Evolutionary conservation across 2,888 invertebrate genomes (phyloP).

Genomic region (Halictus quadricinctus): DNA sequence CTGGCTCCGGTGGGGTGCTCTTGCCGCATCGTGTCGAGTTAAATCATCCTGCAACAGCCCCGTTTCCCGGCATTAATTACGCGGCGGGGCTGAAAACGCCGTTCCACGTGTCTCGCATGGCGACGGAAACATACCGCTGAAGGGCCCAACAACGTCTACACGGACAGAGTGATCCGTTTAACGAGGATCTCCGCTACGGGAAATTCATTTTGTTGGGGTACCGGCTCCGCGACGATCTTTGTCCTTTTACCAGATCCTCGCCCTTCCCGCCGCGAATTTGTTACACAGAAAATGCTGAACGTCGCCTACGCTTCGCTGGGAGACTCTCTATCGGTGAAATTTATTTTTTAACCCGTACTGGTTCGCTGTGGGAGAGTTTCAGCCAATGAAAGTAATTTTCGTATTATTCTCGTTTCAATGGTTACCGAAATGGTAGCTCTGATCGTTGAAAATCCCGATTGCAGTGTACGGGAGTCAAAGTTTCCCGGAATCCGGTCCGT

Average conservation of each 20-base stretch:
- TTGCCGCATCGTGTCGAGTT: slow-evolving; percentile 48
- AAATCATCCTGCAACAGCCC: slow-evolving; percentile 58
- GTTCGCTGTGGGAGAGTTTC: not conserved
- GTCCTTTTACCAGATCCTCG: not conserved
- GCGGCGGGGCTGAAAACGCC: slow-evolving; percentile 46
- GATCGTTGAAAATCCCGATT: not conserved
- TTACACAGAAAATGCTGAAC: not conserved
- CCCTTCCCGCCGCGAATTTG: not conserved
- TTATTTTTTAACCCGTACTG: not conserved
- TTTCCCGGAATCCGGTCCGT: not conserved
- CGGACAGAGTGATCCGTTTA: not conserved
- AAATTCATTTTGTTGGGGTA: not conserved
- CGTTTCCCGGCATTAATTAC: slow-evolving; percentile 60
- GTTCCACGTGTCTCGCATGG: slow-evolving; percentile 24
- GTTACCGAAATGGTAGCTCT: not conserved
- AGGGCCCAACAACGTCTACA: slow-evolving; percentile 15
- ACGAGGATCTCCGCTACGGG: not conserved
- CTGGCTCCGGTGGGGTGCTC: not conserved
- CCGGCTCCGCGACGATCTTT: not conserved
- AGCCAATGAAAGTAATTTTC: not conserved
- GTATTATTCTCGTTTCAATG: too few species aligned
- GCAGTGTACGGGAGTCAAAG: not conserved
- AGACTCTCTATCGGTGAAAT: not conserved
- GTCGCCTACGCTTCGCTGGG: not conserved
- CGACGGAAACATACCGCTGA: slow-evolving; percentile 11